Conservation (phyloP, 2,888 invertebrate species). For the Cataglyphis livida region DNA sequence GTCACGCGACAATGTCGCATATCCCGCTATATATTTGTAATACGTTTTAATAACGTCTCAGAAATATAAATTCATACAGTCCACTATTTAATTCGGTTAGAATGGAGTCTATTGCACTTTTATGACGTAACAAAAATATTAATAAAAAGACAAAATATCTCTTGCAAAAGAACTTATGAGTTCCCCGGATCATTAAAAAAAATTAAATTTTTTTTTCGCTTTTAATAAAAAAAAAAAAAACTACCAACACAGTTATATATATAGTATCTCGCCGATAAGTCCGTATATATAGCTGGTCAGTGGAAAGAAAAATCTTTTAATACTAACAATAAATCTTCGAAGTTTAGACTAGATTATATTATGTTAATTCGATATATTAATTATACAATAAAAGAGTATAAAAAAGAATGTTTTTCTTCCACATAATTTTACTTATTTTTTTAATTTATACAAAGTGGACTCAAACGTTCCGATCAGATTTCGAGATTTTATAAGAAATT, state of each 20-base stretch:
- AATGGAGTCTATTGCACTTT: background rate
- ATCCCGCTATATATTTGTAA: conserved; percentile 38
- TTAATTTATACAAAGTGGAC: background rate
- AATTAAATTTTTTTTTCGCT: conserved; percentile 24
- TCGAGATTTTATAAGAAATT: too few relatives aligned
- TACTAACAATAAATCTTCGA: background rate
- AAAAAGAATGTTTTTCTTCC: background rate
- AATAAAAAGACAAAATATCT: background rate
- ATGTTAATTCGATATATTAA: conserved; percentile 31
- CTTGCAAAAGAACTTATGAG: conserved; percentile 6
- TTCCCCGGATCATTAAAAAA: conserved; percentile 2
- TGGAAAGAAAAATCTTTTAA: conserved; percentile 9
- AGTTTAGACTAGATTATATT: background rate
- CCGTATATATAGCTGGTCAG: background rate
- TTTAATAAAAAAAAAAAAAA: conserved; percentile 45
- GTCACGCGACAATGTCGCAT: conserved; percentile 56
- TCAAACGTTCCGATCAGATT: too few relatives aligned
- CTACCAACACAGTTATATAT: conserved; percentile 26
- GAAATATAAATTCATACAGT: conserved; percentile 20
- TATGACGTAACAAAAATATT: background rate
- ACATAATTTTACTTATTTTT: background rate
- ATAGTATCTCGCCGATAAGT: conserved; percentile 12
- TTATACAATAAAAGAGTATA: background rate
- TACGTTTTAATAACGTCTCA: conserved; percentile 28
- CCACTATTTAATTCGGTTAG: background rate